Conservation (phyloP, 2,888 invertebrate genomes). For the Sycophila texana region DNA sequence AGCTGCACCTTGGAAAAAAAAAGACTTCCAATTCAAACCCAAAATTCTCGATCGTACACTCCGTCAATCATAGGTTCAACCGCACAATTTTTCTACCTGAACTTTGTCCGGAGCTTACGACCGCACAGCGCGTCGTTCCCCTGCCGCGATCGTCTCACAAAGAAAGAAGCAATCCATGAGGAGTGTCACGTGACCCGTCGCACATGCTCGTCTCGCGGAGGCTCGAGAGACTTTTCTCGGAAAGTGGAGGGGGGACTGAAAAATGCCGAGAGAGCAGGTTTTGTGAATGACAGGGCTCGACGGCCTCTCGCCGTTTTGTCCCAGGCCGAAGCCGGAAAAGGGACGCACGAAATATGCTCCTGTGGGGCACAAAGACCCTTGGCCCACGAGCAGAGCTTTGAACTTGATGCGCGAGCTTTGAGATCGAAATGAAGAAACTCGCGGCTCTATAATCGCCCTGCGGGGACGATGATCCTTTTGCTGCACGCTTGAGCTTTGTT, state of each 20-base stretch:
- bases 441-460: too few species aligned
- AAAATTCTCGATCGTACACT: too few species aligned
- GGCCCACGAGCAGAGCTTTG: conserved; percentile 5
- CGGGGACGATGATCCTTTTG: too few species aligned
- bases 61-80: too few species aligned
- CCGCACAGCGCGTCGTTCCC: background rate
- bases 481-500: too few species aligned
- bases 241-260: conserved; percentile 23
- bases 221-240: conserved; percentile 39
- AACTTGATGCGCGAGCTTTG: conserved; percentile 1
- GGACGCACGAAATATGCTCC: background rate
- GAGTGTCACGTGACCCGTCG: conserved; percentile 6
- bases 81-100: too few species aligned
- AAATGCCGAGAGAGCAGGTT: conserved; percentile 43
- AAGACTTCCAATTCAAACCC: too few species aligned
- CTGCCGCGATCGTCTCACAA: conserved; percentile 2
- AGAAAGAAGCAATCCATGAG: conserved; percentile 7
- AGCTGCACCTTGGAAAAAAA: too few species aligned
- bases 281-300: conserved; percentile 28
- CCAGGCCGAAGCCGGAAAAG: conserved; percentile 27
- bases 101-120: too few species aligned
- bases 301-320: background rate
- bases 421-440: too few species aligned
- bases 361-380: background rate
- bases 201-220: background rate